Evolutionary conservation across 2,888 invertebrate species (phyloP).

Genomic region (Hyposoter didymator): DNA sequence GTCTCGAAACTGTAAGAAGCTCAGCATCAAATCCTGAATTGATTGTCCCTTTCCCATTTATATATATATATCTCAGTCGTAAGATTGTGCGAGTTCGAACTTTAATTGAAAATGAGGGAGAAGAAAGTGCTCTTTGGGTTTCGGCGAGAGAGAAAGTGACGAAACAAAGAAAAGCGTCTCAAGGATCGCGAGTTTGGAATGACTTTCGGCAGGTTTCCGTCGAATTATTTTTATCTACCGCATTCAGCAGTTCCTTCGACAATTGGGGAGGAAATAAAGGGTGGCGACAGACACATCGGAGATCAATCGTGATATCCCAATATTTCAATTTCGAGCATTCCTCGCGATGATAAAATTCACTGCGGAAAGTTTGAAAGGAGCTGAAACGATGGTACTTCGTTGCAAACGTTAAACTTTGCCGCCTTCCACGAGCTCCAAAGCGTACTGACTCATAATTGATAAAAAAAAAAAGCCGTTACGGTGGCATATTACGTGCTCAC

Average conservation of each 20-base stretch:
- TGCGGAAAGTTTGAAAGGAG: background rate
- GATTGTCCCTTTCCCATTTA: slow-evolving; percentile 63
- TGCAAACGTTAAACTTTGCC: background rate
- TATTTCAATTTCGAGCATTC: slow-evolving; percentile 22
- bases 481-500: no score
- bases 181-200: slow-evolving; percentile 46
- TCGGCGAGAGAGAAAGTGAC: slow-evolving; percentile 39
- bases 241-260: slow-evolving; percentile 68
- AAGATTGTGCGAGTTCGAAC: slow-evolving; percentile 63
- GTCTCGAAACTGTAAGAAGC: slow-evolving; percentile 37
- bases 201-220: slow-evolving; percentile 64
- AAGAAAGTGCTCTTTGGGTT: slow-evolving; percentile 50
- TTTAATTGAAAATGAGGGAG: slow-evolving; percentile 73
- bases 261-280: slow-evolving; percentile 46
- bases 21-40: slow-evolving; percentile 69
- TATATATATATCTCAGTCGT: slow-evolving; percentile 50
- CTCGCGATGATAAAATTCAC: background rate
- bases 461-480: no score
- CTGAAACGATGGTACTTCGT: background rate
- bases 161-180: slow-evolving; percentile 69
- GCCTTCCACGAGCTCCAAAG: no score
- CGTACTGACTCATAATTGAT: no score
- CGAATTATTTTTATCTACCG: slow-evolving; percentile 76
- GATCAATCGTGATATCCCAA: slow-evolving; percentile 23
- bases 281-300: background rate